A percentile compares a stretch with the other conserved stretches of the same genome.
Conservation (phyloP, 2,888 invertebrate species). For the Bhutanitis thaidina region DNA sequence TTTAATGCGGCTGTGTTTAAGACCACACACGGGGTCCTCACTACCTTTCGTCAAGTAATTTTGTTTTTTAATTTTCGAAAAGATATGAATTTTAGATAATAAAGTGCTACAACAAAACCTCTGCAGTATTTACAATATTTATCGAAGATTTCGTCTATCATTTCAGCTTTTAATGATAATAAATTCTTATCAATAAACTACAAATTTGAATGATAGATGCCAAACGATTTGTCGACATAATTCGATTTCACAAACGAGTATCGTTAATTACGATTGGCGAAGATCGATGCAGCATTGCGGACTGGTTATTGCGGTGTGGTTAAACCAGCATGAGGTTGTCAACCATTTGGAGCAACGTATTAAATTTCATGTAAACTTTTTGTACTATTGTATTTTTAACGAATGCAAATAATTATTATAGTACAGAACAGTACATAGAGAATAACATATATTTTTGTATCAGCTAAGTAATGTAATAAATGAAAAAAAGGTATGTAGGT, state of each 20-base stretch:
- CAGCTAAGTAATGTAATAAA: too few relatives aligned
- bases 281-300: constrained; percentile 54
- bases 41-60: too few relatives aligned
- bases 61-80: too few relatives aligned
- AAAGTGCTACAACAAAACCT: background rate
- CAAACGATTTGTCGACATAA: constrained; percentile 63
- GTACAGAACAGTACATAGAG: too few relatives aligned
- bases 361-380: too few relatives aligned
- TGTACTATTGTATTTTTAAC: too few relatives aligned
- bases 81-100: too few relatives aligned
- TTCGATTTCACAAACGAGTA: constrained; percentile 64
- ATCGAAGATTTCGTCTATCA: constrained; percentile 18
- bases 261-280: constrained; percentile 69
- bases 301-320: constrained; percentile 69
- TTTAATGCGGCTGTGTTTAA: background rate
- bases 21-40: constrained; percentile 53
- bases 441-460: too few relatives aligned
- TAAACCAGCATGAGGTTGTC: constrained; percentile 57
- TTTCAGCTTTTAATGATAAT: constrained; percentile 31
- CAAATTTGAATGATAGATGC: constrained; percentile 46
- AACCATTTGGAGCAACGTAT: constrained; percentile 55
- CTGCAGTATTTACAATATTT: too few relatives aligned
- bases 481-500: too few relatives aligned
- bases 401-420: too few relatives aligned
- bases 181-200: constrained; percentile 37